These are phyloP conservation scores for Tridacna crocea DNA, from an alignment of 2,888 invertebrate genomes.

Conservation along the genomic window DNA sequence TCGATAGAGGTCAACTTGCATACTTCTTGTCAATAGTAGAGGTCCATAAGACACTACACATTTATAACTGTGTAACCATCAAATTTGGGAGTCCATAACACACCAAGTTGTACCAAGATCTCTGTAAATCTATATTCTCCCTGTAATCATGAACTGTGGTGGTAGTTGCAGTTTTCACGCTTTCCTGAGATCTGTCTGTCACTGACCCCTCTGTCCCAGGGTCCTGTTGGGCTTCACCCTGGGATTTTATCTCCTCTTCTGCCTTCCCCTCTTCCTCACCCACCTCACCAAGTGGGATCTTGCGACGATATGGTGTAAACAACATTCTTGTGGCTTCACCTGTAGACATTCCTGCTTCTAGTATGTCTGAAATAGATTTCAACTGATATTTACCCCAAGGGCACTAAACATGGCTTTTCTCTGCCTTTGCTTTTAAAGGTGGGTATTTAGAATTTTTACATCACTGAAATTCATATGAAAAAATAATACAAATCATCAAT, in stretches of 20 bases:
- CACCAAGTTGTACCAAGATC: slow-evolving; percentile 81
- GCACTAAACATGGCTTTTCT: background rate
- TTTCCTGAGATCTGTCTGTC: slow-evolving; percentile 43
- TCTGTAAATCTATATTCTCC: slow-evolving; percentile 61
- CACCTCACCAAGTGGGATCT: slow-evolving; percentile 61
- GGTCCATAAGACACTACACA: no score
- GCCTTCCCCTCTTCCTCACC: slow-evolving; percentile 64
- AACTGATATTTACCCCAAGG: background rate
- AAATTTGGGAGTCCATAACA: slow-evolving; percentile 84
- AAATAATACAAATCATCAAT: no score
- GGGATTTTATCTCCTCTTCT: slow-evolving; percentile 54
- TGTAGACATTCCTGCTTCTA: slow-evolving; percentile 79
- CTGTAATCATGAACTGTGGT: slow-evolving; percentile 55
- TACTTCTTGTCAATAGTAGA: no score
- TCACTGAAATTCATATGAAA: no score
- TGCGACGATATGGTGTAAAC: slow-evolving; percentile 71
- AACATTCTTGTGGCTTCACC: slow-evolving; percentile 77
- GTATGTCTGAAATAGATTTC: slow-evolving; percentile 73
- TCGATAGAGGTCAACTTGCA: no score
- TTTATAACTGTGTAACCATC: slow-evolving; percentile 76
- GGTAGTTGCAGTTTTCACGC: slow-evolving; percentile 38
- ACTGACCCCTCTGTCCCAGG: slow-evolving; percentile 42
- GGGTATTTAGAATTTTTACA: no score
- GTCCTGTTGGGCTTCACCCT: slow-evolving; percentile 62
- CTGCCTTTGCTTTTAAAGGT: background rate